phyloP scores from a whole-genome alignment of 2,797 vertebrate species.

The Threskiornis aethiopicus region DNA sequence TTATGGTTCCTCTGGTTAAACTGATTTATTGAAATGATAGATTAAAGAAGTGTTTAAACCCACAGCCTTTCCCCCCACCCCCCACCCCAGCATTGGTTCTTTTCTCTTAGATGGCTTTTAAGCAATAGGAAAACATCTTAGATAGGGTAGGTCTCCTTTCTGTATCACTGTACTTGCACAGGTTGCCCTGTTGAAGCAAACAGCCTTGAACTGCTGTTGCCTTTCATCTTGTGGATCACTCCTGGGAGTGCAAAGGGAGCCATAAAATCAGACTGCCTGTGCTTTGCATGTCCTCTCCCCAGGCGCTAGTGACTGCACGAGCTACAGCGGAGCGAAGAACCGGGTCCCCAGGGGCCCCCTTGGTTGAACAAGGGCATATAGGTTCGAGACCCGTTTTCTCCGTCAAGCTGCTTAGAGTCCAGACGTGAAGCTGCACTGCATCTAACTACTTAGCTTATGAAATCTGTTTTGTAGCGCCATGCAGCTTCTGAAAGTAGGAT shows the following conservation, averaged over 20 bases:
- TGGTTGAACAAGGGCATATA: neutral
- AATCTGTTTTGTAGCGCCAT: constrained; percentile 33
- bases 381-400: neutral
- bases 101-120: neutral
- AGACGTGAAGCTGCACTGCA: neutral
- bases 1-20: constrained; percentile 39
- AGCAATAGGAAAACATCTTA: neutral
- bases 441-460: constrained; percentile 26
- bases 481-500: constrained; percentile 50
- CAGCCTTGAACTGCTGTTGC: neutral
- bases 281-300: neutral
- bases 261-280: neutral
- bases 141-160: neutral
- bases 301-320: neutral
- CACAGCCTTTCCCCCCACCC: neutral
- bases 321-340: neutral
- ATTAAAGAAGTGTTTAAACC: neutral
- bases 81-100: neutral
- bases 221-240: neutral
- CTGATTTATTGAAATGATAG: constrained; percentile 12
- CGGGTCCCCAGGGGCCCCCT: neutral
- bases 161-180: neutral
- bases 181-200: neutral
- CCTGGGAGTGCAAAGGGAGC: neutral
- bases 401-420: neutral